Conservation (phyloP, 2,113 vertebrate species). For the Elaphurus davidianus region DNA sequence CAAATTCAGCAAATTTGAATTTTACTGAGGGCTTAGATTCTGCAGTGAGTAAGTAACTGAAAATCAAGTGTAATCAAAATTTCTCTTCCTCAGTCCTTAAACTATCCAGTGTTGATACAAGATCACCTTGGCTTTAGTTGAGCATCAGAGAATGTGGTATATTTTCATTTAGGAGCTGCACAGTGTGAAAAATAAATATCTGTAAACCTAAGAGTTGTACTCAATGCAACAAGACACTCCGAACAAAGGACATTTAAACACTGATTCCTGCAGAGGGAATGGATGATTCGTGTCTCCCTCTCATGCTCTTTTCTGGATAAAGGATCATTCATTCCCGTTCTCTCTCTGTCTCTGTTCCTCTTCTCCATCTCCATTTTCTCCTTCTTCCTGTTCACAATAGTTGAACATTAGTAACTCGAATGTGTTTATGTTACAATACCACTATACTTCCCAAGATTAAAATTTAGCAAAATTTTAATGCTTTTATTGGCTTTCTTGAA, state of each 20-base stretch:
- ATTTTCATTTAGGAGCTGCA: neutral
- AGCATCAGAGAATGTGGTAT: neutral
- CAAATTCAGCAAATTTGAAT: neutral
- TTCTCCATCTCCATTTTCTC: neutral
- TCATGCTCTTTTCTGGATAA: neutral
- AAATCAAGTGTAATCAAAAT: neutral
- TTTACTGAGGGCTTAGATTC: neutral
- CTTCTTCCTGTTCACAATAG: neutral
- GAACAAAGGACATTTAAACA: neutral
- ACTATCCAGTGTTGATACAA: neutral
- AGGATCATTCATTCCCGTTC: neutral
- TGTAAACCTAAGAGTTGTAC: neutral
- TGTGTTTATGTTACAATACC: neutral
- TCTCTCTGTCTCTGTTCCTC: neutral
- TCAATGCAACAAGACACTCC: neutral
- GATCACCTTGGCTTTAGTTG: neutral
- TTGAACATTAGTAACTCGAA: neutral
- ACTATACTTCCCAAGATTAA: neutral
- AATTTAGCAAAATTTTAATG: constrained; percentile 22
- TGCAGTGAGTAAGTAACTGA: neutral
- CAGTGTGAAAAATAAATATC: neutral
- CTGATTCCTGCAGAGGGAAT: neutral
- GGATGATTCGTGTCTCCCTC: neutral
- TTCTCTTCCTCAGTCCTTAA: neutral
- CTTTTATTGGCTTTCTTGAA: neutral